phyloP scores from a whole-genome alignment of 2,888 invertebrate genomes.

The Epistrophe grossulariae region DNA sequence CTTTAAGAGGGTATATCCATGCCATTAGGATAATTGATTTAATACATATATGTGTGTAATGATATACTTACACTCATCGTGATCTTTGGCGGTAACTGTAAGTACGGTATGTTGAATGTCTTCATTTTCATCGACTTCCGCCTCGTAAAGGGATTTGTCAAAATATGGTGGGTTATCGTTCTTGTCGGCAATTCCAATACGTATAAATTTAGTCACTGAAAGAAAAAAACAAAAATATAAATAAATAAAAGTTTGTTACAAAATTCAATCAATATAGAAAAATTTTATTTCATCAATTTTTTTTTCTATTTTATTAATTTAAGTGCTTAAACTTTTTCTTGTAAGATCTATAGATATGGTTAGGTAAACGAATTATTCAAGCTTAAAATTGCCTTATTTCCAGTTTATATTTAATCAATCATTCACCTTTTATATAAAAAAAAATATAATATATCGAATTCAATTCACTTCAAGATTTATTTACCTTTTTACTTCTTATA shows the following conservation, averaged over 20 bases:
- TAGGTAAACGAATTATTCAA: not conserved
- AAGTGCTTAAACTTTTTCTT: not conserved
- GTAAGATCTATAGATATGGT: not conserved
- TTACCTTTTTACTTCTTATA: not conserved
- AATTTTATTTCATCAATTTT: too few relatives aligned
- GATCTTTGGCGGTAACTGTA: constrained; percentile 99
- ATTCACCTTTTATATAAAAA: not conserved
- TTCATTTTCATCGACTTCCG: constrained; percentile 99
- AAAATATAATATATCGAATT: too few relatives aligned
- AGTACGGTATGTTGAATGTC: constrained; percentile 98
- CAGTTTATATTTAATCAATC: not conserved
- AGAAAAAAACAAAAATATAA: constrained; percentile 78
- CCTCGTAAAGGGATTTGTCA: constrained; percentile 97
- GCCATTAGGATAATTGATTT: constrained; percentile 69
- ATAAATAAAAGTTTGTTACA: not conserved
- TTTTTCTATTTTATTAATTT: not conserved
- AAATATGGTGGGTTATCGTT: constrained; percentile 99
- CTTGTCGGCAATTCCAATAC: constrained; percentile 99
- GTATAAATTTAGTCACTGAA: constrained; percentile 99
- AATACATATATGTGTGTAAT: not conserved
- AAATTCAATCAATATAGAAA: not conserved
- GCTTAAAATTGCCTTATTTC: not conserved
- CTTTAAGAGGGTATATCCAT: not conserved
- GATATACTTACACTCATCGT: constrained; percentile 98
- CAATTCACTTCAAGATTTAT: not conserved